phyloP scores from a whole-genome alignment of 2,888 invertebrate species.

The Napeogenes inachia region DNA sequence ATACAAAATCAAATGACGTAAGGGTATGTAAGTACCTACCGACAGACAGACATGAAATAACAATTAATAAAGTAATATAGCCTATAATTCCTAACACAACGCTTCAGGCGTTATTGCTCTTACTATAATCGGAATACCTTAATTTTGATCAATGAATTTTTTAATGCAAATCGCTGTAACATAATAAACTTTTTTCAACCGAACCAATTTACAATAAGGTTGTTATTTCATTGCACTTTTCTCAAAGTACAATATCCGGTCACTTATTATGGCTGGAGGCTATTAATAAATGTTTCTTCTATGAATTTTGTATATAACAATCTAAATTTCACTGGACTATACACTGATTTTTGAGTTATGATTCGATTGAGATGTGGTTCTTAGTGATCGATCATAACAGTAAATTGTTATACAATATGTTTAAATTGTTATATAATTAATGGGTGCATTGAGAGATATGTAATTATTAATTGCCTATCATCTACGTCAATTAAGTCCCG shows the following conservation, averaged over 20 bases:
- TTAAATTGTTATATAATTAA: slow-evolving; percentile 30
- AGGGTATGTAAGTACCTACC: slow-evolving; percentile 10
- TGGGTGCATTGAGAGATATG: slow-evolving; percentile 20
- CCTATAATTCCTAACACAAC: slow-evolving; percentile 55
- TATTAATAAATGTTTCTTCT: slow-evolving; percentile 68
- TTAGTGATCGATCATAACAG: slow-evolving; percentile 39
- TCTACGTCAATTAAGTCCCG: slow-evolving; percentile 5
- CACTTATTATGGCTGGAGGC: slow-evolving; percentile 63
- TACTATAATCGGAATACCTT: slow-evolving; percentile 64
- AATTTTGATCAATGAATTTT: slow-evolving; percentile 72
- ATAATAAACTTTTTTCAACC: slow-evolving; percentile 31
- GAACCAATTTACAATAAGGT: slow-evolving; percentile 15
- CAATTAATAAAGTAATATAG: slow-evolving; percentile 46
- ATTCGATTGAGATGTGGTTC: slow-evolving; percentile 44
- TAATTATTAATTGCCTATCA: slow-evolving; percentile 17
- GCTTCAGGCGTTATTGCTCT: slow-evolving; percentile 66
- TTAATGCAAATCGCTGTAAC: slow-evolving; percentile 57
- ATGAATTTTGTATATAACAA: slow-evolving; percentile 60
- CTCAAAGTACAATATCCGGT: slow-evolving; percentile 60
- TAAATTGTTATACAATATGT: slow-evolving; percentile 28
- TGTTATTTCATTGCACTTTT: slow-evolving; percentile 30
- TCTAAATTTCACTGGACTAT: slow-evolving; percentile 59
- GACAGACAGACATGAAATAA: slow-evolving; percentile 29
- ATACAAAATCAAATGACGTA: too few relatives aligned
- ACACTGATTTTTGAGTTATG: slow-evolving; percentile 53